Evolutionary conservation across 2,113 vertebrate species (phyloP), one percentile per base, ranked within the genome.

Genomic region (Chascanopsetta lugubris): DNA sequence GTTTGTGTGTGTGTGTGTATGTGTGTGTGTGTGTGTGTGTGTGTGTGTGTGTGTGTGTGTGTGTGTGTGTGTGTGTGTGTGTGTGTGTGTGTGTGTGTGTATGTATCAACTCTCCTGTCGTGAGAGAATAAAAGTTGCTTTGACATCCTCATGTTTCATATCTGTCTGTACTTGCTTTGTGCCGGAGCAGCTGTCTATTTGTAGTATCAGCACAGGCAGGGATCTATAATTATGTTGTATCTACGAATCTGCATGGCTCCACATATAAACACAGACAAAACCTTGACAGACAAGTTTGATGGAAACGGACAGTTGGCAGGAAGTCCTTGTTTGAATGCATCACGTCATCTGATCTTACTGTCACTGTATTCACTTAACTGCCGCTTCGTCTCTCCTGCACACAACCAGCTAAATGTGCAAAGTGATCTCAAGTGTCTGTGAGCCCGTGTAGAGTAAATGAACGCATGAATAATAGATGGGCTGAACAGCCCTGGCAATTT

Each of bases 391-490:
- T 69, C 34, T 53, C 18, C 17, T 36, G 71, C 47, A 80, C 76
- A 72, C 61, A 61, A 77, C 50, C 71, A 50, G 54, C 59, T 72
- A 76, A 80, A 80, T 45, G 74, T 71, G 61, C 61, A 77, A 80
- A 76, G 66, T 70, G 75, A 73, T 81, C 62, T 83, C 69, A 51
- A 57, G 69, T 83, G 80, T 84, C 74, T 13, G 21, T 29, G 3
- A 42, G 47, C 26, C 51, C 55, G 42, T 9, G 12, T 50, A 45
- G 49, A 66, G 77, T 75, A 73, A 87, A 85, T 47, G 57, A 77
- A 26, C 0, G 21, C 50, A 72, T 90, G 43, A 85, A 89, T 90
- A 73, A 87, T 85, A 62, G 54, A 90, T 69, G 26, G 45, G 21
- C 47, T 8, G 10, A 69, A 71, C 66, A 32, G 46, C 21, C 30